Evolutionary conservation across 2,113 vertebrate species (phyloP).

Genomic region (Xiphophorus maculatus): DNA sequence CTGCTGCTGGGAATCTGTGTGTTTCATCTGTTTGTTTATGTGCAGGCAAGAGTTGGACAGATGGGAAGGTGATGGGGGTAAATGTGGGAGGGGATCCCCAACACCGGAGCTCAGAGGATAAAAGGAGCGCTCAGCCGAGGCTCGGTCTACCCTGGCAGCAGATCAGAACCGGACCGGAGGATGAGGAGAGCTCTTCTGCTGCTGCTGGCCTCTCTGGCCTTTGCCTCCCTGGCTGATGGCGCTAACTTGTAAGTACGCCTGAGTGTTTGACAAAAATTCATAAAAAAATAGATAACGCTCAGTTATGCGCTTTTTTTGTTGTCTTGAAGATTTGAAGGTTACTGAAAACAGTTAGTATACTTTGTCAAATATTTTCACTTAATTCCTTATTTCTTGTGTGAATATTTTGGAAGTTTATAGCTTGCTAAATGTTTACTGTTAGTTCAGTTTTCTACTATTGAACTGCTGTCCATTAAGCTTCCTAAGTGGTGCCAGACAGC

Average conservation of each 20-base stretch:
- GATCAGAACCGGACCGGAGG: constrained; percentile 14
- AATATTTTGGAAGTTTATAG: too few species aligned
- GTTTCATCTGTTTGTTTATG: background rate
- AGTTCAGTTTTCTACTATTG: background rate
- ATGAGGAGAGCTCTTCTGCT: constrained; percentile 49
- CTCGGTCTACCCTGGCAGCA: constrained; percentile 5
- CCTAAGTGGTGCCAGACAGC: constrained; percentile 2
- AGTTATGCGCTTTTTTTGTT: background rate
- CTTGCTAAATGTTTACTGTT: background rate
- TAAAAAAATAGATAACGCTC: background rate
- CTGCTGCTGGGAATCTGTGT: constrained; percentile 47
- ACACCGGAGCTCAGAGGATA: constrained; percentile 21
- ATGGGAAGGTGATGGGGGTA: background rate
- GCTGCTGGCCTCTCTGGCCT: constrained; percentile 63
- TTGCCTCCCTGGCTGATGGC: constrained; percentile 38
- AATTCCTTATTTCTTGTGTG: background rate
- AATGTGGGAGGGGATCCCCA: background rate
- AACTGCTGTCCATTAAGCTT: constrained; percentile 1
- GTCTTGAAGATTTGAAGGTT: background rate
- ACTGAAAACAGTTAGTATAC: too few species aligned
- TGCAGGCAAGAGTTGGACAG: background rate
- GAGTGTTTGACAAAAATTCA: background rate
- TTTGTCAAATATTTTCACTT: background rate
- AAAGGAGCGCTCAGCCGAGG: constrained; percentile 22
- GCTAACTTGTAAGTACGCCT: constrained; percentile 55